Conservation (phyloP, 2,888 invertebrate genomes). For the Deilephila porcellus region DNA sequence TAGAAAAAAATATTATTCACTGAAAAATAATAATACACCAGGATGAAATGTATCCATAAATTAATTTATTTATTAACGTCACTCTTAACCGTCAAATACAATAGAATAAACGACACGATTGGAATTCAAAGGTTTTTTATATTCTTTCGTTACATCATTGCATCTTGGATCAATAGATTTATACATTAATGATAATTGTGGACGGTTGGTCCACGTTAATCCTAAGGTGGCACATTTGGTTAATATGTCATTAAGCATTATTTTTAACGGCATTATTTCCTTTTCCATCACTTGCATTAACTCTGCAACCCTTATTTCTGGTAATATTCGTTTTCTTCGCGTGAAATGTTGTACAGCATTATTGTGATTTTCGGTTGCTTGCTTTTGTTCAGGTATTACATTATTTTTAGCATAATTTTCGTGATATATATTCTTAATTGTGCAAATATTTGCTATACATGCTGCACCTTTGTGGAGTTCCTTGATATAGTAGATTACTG, state of each 20-base stretch:
- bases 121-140: slow-evolving; percentile 47
- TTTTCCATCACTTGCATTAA: slow-evolving; percentile 62
- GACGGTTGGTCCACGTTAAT: slow-evolving; percentile 41
- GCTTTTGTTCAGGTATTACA: not conserved
- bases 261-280: slow-evolving; percentile 68
- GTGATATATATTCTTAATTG: slow-evolving; percentile 21
- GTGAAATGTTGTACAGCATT: not conserved
- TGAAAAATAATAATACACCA: not conserved
- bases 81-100: slow-evolving; percentile 63
- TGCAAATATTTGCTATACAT: slow-evolving; percentile 28
- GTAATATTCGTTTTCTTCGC: slow-evolving; percentile 45
- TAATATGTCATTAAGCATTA: slow-evolving; percentile 63
- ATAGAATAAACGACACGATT: slow-evolving; percentile 77
- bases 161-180: slow-evolving; percentile 35
- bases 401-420: slow-evolving; percentile 26
- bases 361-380: not conserved
- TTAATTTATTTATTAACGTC: slow-evolving; percentile 31
- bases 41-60: slow-evolving; percentile 30
- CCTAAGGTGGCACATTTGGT: slow-evolving; percentile 61
- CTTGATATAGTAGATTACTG: slow-evolving; percentile 7
- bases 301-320: slow-evolving; percentile 61
- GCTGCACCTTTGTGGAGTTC: not conserved
- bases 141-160: slow-evolving; percentile 31
- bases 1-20: too few relatives aligned
- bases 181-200: slow-evolving; percentile 30